A percentile compares a stretch with the other conserved stretches of the same genome.
Conservation (phyloP, 1,140 invertebrate species). For the Euura saliciscinereae region DNA sequence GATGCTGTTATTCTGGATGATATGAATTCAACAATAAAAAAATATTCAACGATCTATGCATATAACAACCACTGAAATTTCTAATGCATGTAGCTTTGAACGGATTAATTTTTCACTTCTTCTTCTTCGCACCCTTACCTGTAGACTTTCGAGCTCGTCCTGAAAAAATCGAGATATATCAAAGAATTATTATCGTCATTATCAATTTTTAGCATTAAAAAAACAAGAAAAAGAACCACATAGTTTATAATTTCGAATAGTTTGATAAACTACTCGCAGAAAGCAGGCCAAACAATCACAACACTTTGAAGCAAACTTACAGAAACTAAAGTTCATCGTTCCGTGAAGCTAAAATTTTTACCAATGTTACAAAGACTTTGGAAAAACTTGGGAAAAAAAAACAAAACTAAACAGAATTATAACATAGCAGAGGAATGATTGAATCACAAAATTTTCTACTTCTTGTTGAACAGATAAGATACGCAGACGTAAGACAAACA, state of each 20-base stretch:
- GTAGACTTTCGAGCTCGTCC: conserved; percentile 35
- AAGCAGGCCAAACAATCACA: too few relatives aligned
- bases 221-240: too few relatives aligned
- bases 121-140: conserved; percentile 38
- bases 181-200: too few relatives aligned
- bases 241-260: too few relatives aligned
- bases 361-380: too few relatives aligned
- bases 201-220: too few relatives aligned
- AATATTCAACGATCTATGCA: not conserved
- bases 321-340: too few relatives aligned
- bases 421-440: not conserved
- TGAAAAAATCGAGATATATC: conserved; percentile 28
- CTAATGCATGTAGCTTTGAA: conserved; percentile 15
- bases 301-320: too few relatives aligned
- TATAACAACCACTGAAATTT: not conserved
- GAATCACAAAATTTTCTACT: not conserved
- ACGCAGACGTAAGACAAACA: not conserved
- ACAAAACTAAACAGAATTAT: conserved; percentile 21
- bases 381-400: conserved; percentile 5
- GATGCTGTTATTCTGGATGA: not conserved
- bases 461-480: not conserved
- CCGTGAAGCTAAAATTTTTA: too few relatives aligned
- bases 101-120: conserved; percentile 31
- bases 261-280: too few relatives aligned
- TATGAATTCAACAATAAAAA: not conserved